phyloP scores from a whole-genome alignment of 2,888 invertebrate genomes.

The Phyto melanocephala region DNA sequence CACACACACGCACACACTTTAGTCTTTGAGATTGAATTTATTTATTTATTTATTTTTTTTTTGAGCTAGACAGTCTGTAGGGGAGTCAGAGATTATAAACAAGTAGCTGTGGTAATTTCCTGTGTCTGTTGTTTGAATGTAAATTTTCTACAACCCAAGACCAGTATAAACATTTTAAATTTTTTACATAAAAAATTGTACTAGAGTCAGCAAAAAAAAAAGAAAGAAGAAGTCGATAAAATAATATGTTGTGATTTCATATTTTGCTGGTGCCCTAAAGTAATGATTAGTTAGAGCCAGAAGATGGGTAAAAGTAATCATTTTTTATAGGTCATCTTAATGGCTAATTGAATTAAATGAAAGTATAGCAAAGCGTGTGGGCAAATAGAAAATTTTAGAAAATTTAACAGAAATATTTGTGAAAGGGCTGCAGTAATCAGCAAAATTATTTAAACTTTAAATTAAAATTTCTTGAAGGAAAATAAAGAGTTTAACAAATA shows the following conservation, averaged over 20 bases:
- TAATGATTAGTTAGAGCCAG: slow-evolving; percentile 15
- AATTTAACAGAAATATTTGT: not conserved
- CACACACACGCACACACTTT: too few species aligned
- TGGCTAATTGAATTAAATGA: slow-evolving; percentile 51
- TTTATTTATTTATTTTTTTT: too few species aligned
- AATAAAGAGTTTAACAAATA: not conserved
- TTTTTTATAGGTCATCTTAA: slow-evolving; percentile 53
- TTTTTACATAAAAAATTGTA: slow-evolving; percentile 11
- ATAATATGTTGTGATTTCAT: slow-evolving; percentile 32
- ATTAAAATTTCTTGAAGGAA: not conserved
- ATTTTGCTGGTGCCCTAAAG: not conserved
- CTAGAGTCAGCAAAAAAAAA: slow-evolving; percentile 47
- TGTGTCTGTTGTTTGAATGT: not conserved
- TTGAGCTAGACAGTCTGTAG: not conserved
- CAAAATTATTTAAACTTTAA: not conserved
- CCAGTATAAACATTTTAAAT: slow-evolving; percentile 50
- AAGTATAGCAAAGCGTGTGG: not conserved
- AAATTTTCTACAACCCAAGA: not conserved
- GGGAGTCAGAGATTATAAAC: not conserved
- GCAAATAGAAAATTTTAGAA: not conserved
- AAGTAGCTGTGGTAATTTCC: slow-evolving; percentile 34
- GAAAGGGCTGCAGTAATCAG: not conserved
- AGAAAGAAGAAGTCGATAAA: slow-evolving; percentile 4
- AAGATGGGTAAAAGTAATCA: not conserved
- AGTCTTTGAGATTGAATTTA: too few species aligned